Evolutionary conservation across 1,140 invertebrate genomes (phyloP).

Genomic region (Archegozetes longisetosus): DNA sequence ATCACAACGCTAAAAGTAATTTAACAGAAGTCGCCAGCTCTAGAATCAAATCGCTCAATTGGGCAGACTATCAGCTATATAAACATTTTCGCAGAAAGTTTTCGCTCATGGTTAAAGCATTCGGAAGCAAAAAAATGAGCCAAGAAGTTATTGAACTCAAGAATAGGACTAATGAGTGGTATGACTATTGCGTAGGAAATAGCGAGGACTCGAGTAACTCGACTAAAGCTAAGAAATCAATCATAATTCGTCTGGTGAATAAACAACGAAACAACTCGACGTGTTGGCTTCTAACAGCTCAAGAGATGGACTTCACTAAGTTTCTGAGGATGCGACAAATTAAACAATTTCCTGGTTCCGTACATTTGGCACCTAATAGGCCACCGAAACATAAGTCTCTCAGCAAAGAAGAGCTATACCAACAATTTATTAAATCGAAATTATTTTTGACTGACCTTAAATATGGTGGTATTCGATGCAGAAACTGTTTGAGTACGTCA

Average conservation of each 20-base stretch:
- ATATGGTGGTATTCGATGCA: neutral
- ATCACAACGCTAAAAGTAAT: constrained; percentile 8
- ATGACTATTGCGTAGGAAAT: constrained; percentile 17
- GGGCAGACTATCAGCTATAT: constrained; percentile 27
- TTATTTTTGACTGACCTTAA: neutral
- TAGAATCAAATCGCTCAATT: constrained; percentile 22
- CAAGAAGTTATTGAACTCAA: constrained; percentile 18
- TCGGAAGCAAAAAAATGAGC: constrained; percentile 25
- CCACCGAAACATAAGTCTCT: no score
- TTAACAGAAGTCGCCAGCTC: constrained; percentile 12
- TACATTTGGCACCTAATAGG: no score
- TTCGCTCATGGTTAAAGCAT: constrained; percentile 21
- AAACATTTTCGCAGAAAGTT: constrained; percentile 27
- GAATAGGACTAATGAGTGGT: constrained; percentile 16
- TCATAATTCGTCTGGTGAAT: constrained; percentile 6
- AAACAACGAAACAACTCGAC: neutral
- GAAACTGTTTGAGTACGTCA: neutral
- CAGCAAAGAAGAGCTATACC: neutral
- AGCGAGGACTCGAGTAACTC: constrained; percentile 8
- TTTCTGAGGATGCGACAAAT: constrained; percentile 10
- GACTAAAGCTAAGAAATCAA: neutral
- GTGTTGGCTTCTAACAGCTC: constrained; percentile 9
- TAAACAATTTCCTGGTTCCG: constrained; percentile 9
- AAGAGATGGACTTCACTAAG: constrained; percentile 2
- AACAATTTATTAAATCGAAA: neutral